A percentile compares a stretch with the other conserved stretches of the same genome.
phyloP scores from a whole-genome alignment of 2,888 invertebrate species.

The Halictus quadricinctus region DNA sequence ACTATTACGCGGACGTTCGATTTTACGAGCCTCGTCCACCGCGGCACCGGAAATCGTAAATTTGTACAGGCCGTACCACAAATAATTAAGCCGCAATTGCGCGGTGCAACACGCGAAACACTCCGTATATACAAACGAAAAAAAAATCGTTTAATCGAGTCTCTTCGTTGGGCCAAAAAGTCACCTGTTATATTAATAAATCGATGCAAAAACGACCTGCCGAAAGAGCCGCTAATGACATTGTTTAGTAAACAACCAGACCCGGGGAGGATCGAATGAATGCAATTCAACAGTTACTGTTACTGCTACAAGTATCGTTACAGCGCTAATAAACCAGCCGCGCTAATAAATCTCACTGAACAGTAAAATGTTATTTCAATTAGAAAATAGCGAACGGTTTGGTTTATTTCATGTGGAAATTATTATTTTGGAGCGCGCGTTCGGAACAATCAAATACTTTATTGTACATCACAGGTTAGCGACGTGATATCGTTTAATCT shows the following conservation, averaged over 20 bases:
- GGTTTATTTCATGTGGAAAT: neutral
- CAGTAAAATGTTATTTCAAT: neutral
- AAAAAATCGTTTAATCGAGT: neutral
- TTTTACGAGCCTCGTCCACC: conserved; percentile 17
- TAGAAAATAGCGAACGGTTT: neutral
- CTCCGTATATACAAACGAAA: neutral
- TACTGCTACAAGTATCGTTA: neutral
- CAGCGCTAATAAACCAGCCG: neutral
- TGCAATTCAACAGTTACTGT: neutral
- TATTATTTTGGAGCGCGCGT: neutral
- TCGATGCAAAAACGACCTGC: neutral
- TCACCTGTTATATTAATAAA: neutral
- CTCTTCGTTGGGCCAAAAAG: neutral
- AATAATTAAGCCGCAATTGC: neutral
- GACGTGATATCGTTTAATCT: neutral
- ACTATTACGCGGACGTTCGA: conserved; percentile 1
- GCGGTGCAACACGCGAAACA: neutral
- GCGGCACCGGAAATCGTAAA: neutral
- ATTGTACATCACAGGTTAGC: neutral
- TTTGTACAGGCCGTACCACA: neutral
- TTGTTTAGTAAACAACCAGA: neutral
- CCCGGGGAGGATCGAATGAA: neutral
- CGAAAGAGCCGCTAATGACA: neutral
- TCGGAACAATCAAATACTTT: neutral
- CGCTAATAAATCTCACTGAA: neutral